A percentile compares a stretch with the other conserved stretches of the same genome.
These are phyloP conservation scores for Dolichomitus sp. DNA, from an alignment of 2,888 invertebrate genomes.

Conservation along the genomic window DNA sequence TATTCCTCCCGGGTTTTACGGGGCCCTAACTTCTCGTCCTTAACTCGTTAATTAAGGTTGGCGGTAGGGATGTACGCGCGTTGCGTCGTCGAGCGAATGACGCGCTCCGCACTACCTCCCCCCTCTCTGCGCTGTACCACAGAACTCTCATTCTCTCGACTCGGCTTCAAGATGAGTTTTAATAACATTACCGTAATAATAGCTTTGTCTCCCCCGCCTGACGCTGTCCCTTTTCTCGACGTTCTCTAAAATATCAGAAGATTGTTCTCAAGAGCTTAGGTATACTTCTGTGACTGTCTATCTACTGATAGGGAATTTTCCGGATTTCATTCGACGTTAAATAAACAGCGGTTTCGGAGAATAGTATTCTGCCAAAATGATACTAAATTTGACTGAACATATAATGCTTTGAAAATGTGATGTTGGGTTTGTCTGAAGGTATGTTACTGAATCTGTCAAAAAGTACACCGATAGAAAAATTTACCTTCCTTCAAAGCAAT, in stretches of 20 bases:
- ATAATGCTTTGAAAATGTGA: not conserved
- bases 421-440: not conserved
- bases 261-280: constrained; percentile 33
- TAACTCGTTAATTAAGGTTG: constrained; percentile 80
- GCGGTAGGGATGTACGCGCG: constrained; percentile 61
- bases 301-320: constrained; percentile 8
- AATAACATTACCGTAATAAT: constrained; percentile 81
- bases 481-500: too few relatives aligned
- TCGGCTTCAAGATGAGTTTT: constrained; percentile 72
- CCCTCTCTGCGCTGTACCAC: constrained; percentile 1
- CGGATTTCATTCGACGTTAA: not conserved
- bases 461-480: too few relatives aligned
- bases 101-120: constrained; percentile 18
- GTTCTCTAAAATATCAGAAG: constrained; percentile 45
- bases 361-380: not conserved
- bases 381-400: not conserved
- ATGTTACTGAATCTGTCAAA: not conserved
- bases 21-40: constrained; percentile 79
- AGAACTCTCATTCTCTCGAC: constrained; percentile 38
- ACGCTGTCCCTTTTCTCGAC: not conserved
- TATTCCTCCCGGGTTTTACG: constrained; percentile 78
- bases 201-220: constrained; percentile 13
- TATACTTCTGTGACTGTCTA: constrained; percentile 14
- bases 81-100: constrained; percentile 47
- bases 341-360: not conserved